phyloP scores from a whole-genome alignment of 2,113 vertebrate species.

The Balaenoptera acutorostrata region DNA sequence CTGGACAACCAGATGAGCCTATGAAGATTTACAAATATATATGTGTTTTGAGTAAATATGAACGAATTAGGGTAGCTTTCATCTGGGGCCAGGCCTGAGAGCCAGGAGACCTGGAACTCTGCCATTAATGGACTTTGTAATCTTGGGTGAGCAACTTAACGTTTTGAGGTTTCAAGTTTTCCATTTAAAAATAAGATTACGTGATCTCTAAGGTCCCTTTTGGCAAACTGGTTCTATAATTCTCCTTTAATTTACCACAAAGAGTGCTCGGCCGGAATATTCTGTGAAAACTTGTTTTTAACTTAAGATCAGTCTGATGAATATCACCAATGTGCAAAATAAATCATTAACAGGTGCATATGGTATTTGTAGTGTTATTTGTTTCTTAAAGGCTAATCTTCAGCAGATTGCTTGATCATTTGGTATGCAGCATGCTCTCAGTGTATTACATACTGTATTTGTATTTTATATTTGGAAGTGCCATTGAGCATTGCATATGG shows the following conservation, averaged over 20 bases:
- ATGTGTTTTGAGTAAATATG: neutral
- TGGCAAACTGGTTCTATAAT: slow-evolving; percentile 10
- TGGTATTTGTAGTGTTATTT: slow-evolving; percentile 58
- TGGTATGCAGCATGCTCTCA: slow-evolving; percentile 55
- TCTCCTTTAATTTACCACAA: slow-evolving; percentile 26
- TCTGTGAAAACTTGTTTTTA: slow-evolving; percentile 42
- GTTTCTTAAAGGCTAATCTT: slow-evolving; percentile 56
- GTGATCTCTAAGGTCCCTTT: neutral
- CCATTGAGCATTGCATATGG: slow-evolving; percentile 52
- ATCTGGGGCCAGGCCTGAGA: neutral
- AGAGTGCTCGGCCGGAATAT: neutral
- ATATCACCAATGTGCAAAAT: neutral
- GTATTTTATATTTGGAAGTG: slow-evolving; percentile 61
- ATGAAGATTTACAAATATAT: neutral
- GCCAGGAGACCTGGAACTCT: neutral
- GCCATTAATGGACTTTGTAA: neutral
- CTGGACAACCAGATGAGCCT: neutral
- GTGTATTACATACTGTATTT: slow-evolving; percentile 55
- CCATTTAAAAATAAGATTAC: slow-evolving; percentile 4
- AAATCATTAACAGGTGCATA: slow-evolving; percentile 47
- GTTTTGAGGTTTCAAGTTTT: slow-evolving; percentile 1
- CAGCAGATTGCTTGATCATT: slow-evolving; percentile 67
- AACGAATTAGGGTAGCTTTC: neutral
- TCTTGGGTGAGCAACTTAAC: neutral
- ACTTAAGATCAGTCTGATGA: slow-evolving; percentile 14